Percentiles rank a stretch among this genome's conserved stretches.
Conservation (phyloP, 2,113 vertebrate genomes). For the Nycticryphes semicollaris region DNA sequence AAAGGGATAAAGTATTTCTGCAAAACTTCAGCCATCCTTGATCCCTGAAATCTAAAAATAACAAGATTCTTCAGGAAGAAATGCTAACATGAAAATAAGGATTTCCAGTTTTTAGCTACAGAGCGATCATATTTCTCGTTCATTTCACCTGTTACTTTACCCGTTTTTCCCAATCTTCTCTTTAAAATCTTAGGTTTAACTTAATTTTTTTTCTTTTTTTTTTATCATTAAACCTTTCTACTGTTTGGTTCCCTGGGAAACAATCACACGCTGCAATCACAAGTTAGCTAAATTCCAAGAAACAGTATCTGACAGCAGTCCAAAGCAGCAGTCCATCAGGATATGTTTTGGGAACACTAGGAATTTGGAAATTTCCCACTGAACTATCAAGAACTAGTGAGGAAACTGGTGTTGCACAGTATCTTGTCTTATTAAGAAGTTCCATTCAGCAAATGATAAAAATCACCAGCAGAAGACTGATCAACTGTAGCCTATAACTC, state of each 20-base stretch:
- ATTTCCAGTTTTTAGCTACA: not conserved
- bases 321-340: not conserved
- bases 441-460: not conserved
- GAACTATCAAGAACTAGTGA: not conserved
- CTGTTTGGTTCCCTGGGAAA: not conserved
- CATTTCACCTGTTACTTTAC: not conserved
- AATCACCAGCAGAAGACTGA: not conserved
- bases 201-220: not conserved
- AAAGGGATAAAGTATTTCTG: not conserved
- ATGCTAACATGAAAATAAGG: not conserved
- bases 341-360: not conserved
- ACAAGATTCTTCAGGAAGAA: not conserved
- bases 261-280: not conserved
- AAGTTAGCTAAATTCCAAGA: not conserved
- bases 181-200: not conserved
- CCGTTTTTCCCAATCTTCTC: not conserved
- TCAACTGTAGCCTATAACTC: not conserved
- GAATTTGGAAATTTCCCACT: not conserved
- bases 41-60: not conserved
- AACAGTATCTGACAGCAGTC: not conserved
- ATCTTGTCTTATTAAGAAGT: not conserved
- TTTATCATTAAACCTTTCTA: not conserved
- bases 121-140: not conserved
- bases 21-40: not conserved
- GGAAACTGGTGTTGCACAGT: not conserved